Evolutionary conservation across 1,140 invertebrate species (phyloP).

Genomic region (Drosophila yakuba): DNA sequence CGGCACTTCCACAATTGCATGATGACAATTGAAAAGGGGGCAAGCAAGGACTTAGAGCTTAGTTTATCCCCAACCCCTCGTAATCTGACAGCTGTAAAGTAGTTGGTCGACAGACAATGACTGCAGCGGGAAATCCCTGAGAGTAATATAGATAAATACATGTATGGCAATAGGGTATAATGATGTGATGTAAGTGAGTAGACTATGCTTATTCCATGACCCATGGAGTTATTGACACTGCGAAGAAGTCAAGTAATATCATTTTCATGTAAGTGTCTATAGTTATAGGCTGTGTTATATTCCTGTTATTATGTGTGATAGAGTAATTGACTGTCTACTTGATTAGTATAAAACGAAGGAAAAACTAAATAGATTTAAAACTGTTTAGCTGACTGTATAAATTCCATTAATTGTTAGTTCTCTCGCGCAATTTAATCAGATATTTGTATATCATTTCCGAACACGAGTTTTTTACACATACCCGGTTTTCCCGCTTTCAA

Average conservation of each 20-base stretch:
- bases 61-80: slow-evolving; percentile 4
- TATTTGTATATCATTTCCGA: background rate
- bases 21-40: slow-evolving; percentile 53
- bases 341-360: background rate
- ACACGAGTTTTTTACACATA: background rate
- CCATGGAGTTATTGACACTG: slow-evolving; percentile 3
- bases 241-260: background rate
- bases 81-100: slow-evolving; percentile 44
- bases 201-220: background rate
- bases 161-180: slow-evolving; percentile 18
- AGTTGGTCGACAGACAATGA: slow-evolving; percentile 25
- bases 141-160: slow-evolving; percentile 9
- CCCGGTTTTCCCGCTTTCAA: background rate
- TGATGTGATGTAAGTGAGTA: slow-evolving; percentile 1
- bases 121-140: slow-evolving; percentile 16
- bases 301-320: background rate
- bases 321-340: background rate
- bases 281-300: too few species aligned
- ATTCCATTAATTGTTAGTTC: background rate
- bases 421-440: slow-evolving; percentile 11
- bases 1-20: slow-evolving; percentile 29
- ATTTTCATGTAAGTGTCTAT: background rate
- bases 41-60: slow-evolving; percentile 21
- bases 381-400: too few species aligned
- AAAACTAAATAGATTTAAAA: background rate